Evolutionary conservation across 1,140 invertebrate genomes (phyloP), one percentile per base, ranked within the genome.

Genomic region (Phymorhynchus buccinoides): DNA sequence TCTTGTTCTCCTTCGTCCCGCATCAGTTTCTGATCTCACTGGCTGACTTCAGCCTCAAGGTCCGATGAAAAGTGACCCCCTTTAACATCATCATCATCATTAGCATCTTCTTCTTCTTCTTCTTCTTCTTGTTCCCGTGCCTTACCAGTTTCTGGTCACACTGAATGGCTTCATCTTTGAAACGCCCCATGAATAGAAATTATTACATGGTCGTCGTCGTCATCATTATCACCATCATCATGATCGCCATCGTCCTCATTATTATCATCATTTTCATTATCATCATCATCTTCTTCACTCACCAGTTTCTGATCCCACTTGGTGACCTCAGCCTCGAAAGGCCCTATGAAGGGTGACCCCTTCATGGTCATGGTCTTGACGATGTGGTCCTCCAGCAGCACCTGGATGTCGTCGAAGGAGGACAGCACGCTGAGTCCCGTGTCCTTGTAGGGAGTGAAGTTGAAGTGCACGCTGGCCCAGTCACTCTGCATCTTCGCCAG

Each of bases 361-460:
- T 93, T 93, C 93, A 94, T 93, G 14, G 93, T 94, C 44, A 91
- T 92, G 37, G 93, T 93, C 87, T 94, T 94, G 42, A 94, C 93
- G 80, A 93, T 93, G 84, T 94, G 93, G 85, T 94, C 93, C 83
- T 94, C 93, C n/a, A 94, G 86, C 30, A 93, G 83, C 3, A 93
- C 88, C 88, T 93, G 92, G 30, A 94, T 91, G 83, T 93, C 93
- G 88, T 94, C 93, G 79, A 93, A 90, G 16, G 92, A 89, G 39
- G 91, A 89, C 32, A 94, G 86, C 41, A 94, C 93, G 80, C 89
- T 91, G 27, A 94, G 88, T 3, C 89, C 91, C 3, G 92, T 92
- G 81, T 94, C 93, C 92, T 96, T 95, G 93, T 96, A 97, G 3
- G 89, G 84, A 27, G 91, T 89, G 88, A 94, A 93, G 37, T 86